Base-by-base conservation (phyloP, 2,797 vertebrate genomes). In the Semotilus atromaculatus region DNA sequence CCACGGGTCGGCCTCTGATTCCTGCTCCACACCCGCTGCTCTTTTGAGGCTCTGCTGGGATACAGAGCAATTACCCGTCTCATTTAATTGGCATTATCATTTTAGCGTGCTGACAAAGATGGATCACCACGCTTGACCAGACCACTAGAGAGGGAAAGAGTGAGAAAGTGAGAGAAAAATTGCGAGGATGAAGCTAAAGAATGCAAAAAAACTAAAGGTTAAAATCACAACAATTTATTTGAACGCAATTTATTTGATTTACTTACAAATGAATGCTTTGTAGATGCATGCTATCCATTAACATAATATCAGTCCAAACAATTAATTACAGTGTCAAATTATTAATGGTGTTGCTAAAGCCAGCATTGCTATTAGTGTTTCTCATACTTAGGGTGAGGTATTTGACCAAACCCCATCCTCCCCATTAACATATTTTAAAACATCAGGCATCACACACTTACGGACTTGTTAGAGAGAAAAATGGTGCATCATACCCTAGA, bases 11-110 rank as follows among this genome's bases (percentile, higher is more conserved):
- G 29, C 87, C 89, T 93, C 92, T 94, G 94, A 95, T 96, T 96
- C 93, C 78, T 95, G 94, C 96, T 95, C 93, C 91, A 94, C 92
- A 88, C 87, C 93, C 88, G 88, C 78, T 89, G 92, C 91, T 96
- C 92, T 93, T 91, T 91, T 93, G 94, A 93, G 93, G 95, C 93
- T 93, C 94, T 92, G 66, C 1, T 53, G 92, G 91, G 94, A 94
- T 88, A 89, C 88, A 92, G 95, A 94, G 96, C 96, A 97, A 97
- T 97, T 96, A 97, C 96, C 96, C 95, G 95, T 95, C 94, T 92
- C 94, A 94, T 97, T 97, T 97, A 97, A 97, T 97, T 97, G 97
- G 95, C 96, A 95, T 97, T 96, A 97, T 97, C 95, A 97, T 97
- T 96, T 97, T 96, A 97, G 94, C 90, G 77, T 93, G 92, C 93